A percentile compares a stretch with the other conserved stretches of the same genome.
phyloP scores from a whole-genome alignment of 2,888 invertebrate species.

The Lasioglossum oenotherae region DNA sequence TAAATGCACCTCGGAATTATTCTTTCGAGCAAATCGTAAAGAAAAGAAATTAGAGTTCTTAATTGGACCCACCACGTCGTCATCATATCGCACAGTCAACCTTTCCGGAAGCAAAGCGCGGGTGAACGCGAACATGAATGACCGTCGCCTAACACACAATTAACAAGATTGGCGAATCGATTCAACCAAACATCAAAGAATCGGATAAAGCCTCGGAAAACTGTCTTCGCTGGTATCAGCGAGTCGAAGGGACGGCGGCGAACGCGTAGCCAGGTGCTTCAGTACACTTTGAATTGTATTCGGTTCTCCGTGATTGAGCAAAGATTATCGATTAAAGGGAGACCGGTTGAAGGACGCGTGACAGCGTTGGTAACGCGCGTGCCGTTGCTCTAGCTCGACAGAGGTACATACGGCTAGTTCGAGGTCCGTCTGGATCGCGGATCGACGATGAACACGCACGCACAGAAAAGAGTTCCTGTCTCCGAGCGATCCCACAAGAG shows the following conservation, averaged over 20 bases:
- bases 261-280: conserved; percentile 44
- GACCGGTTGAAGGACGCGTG: conserved; percentile 50
- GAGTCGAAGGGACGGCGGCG: conserved; percentile 36
- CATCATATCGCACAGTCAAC: not conserved
- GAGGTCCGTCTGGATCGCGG: not conserved
- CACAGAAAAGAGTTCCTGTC: not conserved
- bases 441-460: conserved; percentile 2
- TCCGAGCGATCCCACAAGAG: not conserved
- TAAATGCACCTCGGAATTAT: not conserved
- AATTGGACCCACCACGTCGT: not conserved
- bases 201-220: not conserved
- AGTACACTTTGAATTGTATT: conserved; percentile 50
- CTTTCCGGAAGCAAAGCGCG: not conserved
- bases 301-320: conserved; percentile 71
- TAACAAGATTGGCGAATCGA: not conserved
- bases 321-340: conserved; percentile 68
- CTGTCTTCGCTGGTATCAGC: conserved; percentile 46
- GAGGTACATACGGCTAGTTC: not conserved
- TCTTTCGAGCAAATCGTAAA: not conserved
- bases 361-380: conserved; percentile 18
- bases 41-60: not conserved
- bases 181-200: not conserved
- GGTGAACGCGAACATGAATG: conserved; percentile 12
- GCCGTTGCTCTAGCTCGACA: not conserved
- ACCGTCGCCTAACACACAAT: not conserved